Evolutionary conservation across 2,797 vertebrate genomes (phyloP).

Genomic region (Chloroceryle amazona): DNA sequence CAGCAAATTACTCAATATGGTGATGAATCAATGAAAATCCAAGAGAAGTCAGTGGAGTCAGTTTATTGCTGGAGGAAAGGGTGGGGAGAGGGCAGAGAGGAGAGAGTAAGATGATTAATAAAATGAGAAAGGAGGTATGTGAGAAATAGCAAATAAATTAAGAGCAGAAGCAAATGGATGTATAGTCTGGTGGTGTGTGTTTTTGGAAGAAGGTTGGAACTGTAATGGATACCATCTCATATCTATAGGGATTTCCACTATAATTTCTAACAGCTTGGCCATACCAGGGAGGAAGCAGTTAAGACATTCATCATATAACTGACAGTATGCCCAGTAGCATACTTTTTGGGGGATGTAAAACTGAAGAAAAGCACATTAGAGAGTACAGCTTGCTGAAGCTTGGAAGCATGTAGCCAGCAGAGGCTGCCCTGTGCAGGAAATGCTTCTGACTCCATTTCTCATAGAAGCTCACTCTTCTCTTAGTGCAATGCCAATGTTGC

Average conservation of each 20-base stretch:
- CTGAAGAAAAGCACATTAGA: not conserved
- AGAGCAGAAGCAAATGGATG: not conserved
- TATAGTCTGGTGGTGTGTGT: not conserved
- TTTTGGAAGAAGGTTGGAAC: not conserved
- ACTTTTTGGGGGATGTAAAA: not conserved
- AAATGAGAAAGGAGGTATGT: not conserved
- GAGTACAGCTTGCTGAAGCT: not conserved
- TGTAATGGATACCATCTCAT: not conserved
- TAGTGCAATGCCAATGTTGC: not conserved
- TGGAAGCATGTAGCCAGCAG: not conserved
- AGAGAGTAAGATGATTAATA: not conserved
- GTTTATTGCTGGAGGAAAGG: not conserved
- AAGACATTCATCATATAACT: constrained; percentile 14
- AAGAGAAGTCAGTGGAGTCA: not conserved
- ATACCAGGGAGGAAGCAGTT: not conserved
- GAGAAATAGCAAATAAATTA: not conserved
- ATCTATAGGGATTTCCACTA: not conserved
- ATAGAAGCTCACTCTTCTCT: not conserved
- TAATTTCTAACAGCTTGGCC: not conserved
- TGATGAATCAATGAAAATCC: constrained; percentile 30
- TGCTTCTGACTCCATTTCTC: not conserved
- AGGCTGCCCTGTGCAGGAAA: not conserved
- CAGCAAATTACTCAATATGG: not conserved
- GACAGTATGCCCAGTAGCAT: not conserved
- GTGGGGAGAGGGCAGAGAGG: not conserved